These are phyloP conservation scores for Volucella zonaria DNA, from an alignment of 2,888 invertebrate genomes.

Conservation along the genomic window DNA sequence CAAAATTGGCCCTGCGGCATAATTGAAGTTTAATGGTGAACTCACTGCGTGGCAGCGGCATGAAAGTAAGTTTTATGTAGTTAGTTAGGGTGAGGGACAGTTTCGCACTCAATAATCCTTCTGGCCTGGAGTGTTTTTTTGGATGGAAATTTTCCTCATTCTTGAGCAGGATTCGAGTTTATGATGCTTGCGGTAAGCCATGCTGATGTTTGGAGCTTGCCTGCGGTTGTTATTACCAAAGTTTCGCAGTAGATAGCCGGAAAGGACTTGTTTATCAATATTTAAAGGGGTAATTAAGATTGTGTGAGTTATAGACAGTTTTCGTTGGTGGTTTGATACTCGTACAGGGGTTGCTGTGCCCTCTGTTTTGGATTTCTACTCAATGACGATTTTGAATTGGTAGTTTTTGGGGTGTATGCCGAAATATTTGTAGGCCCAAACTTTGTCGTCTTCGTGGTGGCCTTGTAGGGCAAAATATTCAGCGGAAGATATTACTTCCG, in stretches of 20 bases:
- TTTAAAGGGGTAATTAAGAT: too few species aligned
- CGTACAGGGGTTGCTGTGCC: too few species aligned
- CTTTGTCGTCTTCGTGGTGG: too few species aligned
- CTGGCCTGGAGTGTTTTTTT: slow-evolving; percentile 1
- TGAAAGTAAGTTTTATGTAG: slow-evolving; percentile 5
- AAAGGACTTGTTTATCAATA: too few species aligned
- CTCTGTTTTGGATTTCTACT: too few species aligned
- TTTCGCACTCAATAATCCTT: slow-evolving; percentile 44
- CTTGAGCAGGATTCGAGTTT: slow-evolving; percentile 9
- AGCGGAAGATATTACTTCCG: too few species aligned
- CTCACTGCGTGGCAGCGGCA: slow-evolving; percentile 29
- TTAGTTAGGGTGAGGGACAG: neutral
- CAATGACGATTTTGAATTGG: too few species aligned
- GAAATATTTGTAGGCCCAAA: too few species aligned
- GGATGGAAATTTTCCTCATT: neutral
- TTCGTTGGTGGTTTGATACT: too few species aligned
- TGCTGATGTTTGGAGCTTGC: slow-evolving; percentile 7
- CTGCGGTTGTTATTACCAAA: slow-evolving; percentile 22
- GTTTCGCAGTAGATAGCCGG: neutral
- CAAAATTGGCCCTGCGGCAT: slow-evolving; percentile 58
- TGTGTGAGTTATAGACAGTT: too few species aligned
- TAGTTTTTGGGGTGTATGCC: too few species aligned
- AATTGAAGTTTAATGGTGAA: slow-evolving; percentile 67
- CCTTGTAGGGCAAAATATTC: too few species aligned
- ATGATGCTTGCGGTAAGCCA: slow-evolving; percentile 40